Base-by-base conservation (phyloP, 1,140 invertebrate species). In the Uloborus diversus region DNA sequence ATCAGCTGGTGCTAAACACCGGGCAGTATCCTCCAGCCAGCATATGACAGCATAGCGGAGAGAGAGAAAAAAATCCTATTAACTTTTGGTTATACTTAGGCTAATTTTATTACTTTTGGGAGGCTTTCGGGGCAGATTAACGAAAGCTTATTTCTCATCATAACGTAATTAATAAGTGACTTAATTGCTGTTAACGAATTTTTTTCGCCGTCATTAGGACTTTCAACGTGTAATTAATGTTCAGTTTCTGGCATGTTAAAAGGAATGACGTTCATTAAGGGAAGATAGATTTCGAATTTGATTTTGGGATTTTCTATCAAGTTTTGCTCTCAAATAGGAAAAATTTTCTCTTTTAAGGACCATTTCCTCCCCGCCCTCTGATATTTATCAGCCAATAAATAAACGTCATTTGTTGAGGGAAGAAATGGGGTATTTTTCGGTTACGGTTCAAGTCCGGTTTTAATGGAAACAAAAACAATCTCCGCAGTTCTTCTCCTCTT, bases 101-200 rank as follows among this genome's bases (percentile, higher is more conserved):
- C 76, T 79, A 79, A 79, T 79, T 79, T 79, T 79, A 79, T 79
- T 79, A 79, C 76, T 79, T 79, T 79, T 79, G 76, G 65, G 76
- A 68, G 76, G 73, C 61, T 78, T 78, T 78, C 73, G 73, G 73
- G 64, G 65, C 64, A 79, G 76, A 79, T 79, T 79, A 79, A 79
- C 76, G 76, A 79, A 79, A 79, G 76, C 76, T 79, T 79, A 79
- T 79, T 79, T 79, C 76, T 79, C 76, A 79, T 79, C 65, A 69
- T 79, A 79, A 79, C 76, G 76, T 79, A 79, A 79, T 79, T 79
- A 79, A 79, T 79, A 79, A 79, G 76, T 79, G 76, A 79, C 64
- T 79, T 79, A 79, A 79, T 79, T 79, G 76, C 76, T 79, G 76
- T 79, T 79, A 79, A 79, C 76, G 76, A 79, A 79, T 79, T 79